Percentiles rank a stretch among this genome's conserved stretches.
These are phyloP conservation scores for Drosophila mojavensis DNA, from an alignment of 1,140 invertebrate species.

Conservation along the genomic window DNA sequence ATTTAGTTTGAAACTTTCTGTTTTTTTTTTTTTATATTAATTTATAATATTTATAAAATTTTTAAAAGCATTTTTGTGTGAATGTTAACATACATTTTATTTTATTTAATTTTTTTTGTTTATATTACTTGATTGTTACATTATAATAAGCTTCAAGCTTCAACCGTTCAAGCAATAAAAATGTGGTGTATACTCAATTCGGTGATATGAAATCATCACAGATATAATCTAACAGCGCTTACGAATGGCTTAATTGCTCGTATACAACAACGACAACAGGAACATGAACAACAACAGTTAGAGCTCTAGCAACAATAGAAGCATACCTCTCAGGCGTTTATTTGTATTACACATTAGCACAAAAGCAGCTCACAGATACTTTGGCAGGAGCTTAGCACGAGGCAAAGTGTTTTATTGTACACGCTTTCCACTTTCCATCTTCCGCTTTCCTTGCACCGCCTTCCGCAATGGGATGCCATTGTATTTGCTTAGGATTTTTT, in stretches of 20 bases:
- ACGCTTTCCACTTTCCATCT: constrained; percentile 11
- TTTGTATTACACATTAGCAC: constrained; percentile 68
- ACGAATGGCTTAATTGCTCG: constrained; percentile 61
- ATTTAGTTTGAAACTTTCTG: too few species aligned
- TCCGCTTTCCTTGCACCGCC: not conserved
- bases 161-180: not conserved
- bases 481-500: constrained; percentile 58
- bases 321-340: constrained; percentile 33
- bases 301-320: constrained; percentile 2
- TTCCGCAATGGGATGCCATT: constrained; percentile 18
- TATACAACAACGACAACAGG: constrained; percentile 31
- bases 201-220: not conserved
- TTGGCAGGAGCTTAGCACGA: constrained; percentile 52
- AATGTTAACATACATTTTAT: too few species aligned
- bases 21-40: too few species aligned
- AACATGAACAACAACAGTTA: constrained; percentile 7
- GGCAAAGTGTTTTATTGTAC: constrained; percentile 48
- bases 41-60: too few species aligned
- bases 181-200: constrained; percentile 17
- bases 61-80: too few species aligned
- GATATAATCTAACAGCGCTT: constrained; percentile 29
- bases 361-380: constrained; percentile 60
- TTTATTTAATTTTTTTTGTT: too few species aligned
- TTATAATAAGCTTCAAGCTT: too few species aligned
- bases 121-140: too few species aligned